phyloP scores from a whole-genome alignment of 2,113 vertebrate species.

The Irena cyanogastra region DNA sequence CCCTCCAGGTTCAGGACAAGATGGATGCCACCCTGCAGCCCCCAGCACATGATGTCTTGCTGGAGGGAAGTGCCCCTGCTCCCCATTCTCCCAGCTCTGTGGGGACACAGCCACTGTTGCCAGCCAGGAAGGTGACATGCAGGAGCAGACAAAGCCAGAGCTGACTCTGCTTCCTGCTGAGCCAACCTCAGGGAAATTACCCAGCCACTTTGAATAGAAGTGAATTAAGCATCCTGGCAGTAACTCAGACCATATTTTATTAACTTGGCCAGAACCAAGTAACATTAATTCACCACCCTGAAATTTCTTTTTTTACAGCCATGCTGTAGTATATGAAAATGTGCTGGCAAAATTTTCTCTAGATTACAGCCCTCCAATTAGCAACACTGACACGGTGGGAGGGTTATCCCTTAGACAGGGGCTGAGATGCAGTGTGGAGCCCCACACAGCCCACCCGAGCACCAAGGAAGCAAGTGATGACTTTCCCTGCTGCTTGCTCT shows the following conservation, averaged over 20 bases:
- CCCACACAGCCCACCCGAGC: rapidly evolving
- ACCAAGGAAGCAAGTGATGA: not conserved
- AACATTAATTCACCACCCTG: slow-evolving; percentile 10
- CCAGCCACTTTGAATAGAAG: slow-evolving; percentile 42
- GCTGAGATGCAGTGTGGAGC: not conserved
- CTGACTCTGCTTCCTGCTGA: slow-evolving; percentile 1
- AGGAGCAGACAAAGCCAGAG: not conserved
- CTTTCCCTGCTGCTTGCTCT: rapidly evolving
- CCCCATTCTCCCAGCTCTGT: rapidly evolving
- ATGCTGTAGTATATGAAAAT: not conserved
- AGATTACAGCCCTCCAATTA: not conserved
- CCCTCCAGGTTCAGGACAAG: not conserved
- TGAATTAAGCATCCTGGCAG: slow-evolving; percentile 56
- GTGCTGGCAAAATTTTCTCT: not conserved
- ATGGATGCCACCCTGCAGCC: not conserved
- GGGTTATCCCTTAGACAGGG: not conserved
- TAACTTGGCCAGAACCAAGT: slow-evolving; percentile 38
- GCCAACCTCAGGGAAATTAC: slow-evolving; percentile 41
- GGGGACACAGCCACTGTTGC: not conserved
- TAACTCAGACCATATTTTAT: slow-evolving; percentile 52
- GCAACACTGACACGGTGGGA: not conserved
- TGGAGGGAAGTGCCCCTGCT: not conserved
- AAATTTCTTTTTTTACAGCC: slow-evolving; percentile 29
- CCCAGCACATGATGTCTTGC: rapidly evolving
- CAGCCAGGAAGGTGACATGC: slow-evolving; percentile 5